Percentiles rank a stretch among this genome's conserved stretches.
phyloP scores from a whole-genome alignment of 2,113 vertebrate genomes.

The Cromileptes altivelis region DNA sequence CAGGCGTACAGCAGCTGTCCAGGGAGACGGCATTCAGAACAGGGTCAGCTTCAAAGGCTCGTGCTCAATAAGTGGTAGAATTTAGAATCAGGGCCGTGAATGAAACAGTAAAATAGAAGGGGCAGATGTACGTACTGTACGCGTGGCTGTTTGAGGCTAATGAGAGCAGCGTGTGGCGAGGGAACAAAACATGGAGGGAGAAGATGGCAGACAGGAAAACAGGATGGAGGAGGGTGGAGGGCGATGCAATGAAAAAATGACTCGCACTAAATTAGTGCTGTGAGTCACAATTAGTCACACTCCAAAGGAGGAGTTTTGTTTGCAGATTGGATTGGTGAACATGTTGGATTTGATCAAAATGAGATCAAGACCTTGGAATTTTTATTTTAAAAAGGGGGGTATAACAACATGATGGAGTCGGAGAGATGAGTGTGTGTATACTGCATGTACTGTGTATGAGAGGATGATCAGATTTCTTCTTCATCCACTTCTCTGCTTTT shows the following conservation, averaged over 20 bases:
- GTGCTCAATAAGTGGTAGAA: not conserved
- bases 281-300: constrained; percentile 71
- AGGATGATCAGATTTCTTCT: no score
- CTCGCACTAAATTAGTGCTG: constrained; percentile 53
- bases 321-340: constrained; percentile 65
- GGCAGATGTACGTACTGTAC: not conserved
- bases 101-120: constrained; percentile 52
- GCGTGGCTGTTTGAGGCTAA: not conserved
- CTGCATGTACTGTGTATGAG: no score
- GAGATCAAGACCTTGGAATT: constrained; percentile 65
- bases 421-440: not conserved
- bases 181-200: not conserved
- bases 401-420: not conserved
- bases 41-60: constrained; percentile 52
- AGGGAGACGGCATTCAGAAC: constrained; percentile 38
- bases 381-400: not conserved
- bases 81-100: not conserved
- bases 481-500: not conserved
- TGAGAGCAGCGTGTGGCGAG: not conserved
- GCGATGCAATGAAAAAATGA: not conserved
- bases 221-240: not conserved
- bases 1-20: constrained; percentile 24
- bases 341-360: constrained; percentile 66
- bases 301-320: constrained; percentile 64
- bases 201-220: not conserved